Conservation (phyloP, 37 sponge, comb jelly and placozoan genomes). For the Petrosia ficiformis region DNA sequence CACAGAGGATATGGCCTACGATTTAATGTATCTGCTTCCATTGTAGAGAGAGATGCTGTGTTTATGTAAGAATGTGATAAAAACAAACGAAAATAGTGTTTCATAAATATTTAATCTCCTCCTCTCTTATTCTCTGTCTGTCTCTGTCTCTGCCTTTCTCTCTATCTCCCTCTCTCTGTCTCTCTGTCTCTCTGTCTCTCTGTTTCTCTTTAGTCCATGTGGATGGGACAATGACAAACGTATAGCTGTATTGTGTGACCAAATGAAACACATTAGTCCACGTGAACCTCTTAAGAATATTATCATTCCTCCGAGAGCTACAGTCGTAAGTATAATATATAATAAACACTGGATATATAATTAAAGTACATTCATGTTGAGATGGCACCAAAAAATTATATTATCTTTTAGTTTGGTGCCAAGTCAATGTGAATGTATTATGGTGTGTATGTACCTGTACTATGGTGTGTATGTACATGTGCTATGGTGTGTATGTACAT, state of each 20-base stretch:
- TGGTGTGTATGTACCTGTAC: too few species aligned
- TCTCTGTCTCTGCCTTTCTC: background rate
- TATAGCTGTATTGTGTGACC: slow-evolving; percentile 86
- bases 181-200: too few species aligned
- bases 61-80: slow-evolving; percentile 82
- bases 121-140: background rate
- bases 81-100: background rate
- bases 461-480: too few species aligned
- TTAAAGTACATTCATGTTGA: too few species aligned
- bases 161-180: too few species aligned
- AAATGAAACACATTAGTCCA: slow-evolving; percentile 67
- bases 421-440: too few species aligned
- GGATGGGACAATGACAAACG: slow-evolving; percentile 98
- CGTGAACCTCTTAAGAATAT: slow-evolving; percentile 44
- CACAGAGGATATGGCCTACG: slow-evolving; percentile 83
- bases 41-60: slow-evolving; percentile 89
- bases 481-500: too few species aligned
- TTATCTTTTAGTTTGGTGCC: too few species aligned
- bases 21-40: slow-evolving; percentile 79
- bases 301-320: slow-evolving; percentile 57
- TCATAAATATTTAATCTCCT: slow-evolving; percentile 1
- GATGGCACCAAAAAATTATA: too few species aligned
- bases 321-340: slow-evolving; percentile 43
- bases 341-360: too few species aligned
- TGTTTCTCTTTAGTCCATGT: slow-evolving; percentile 71